phyloP scores from a whole-genome alignment of 2,113 vertebrate genomes.

The Dipodomys merriami region DNA sequence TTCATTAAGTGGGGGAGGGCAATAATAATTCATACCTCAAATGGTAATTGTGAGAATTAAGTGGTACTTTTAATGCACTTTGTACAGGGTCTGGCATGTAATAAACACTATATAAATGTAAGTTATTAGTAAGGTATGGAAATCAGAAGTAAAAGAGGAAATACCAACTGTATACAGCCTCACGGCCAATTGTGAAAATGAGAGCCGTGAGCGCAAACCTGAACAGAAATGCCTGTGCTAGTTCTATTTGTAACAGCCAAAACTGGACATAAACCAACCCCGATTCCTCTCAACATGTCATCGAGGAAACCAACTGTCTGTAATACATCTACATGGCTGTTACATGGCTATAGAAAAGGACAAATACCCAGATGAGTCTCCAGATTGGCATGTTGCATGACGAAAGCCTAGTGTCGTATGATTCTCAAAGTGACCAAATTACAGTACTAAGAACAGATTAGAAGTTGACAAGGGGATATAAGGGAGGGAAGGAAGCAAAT shows the following conservation, averaged over 20 bases:
- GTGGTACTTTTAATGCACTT: conserved; percentile 49
- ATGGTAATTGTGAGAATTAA: conserved; percentile 54
- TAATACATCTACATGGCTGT: rapidly evolving
- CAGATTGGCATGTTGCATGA: neutral
- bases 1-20: neutral
- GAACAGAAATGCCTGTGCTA: neutral
- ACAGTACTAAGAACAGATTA: neutral
- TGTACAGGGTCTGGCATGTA: conserved; percentile 52
- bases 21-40: neutral
- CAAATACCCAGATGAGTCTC: neutral
- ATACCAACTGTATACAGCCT: neutral
- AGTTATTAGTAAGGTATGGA: conserved; percentile 43
- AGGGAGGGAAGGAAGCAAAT: no score
- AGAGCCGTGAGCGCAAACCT: neutral
- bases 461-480: neutral
- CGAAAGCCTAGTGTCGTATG: neutral
- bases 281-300: neutral
- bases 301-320: neutral
- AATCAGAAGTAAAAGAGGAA: conserved; percentile 5
- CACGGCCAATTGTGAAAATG: neutral
- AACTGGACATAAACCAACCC: neutral
- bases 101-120: conserved; percentile 35
- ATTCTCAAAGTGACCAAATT: neutral
- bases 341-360: neutral
- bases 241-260: neutral